phyloP scores from a whole-genome alignment of 1,140 invertebrate species.

The Drosophila insularis region DNA sequence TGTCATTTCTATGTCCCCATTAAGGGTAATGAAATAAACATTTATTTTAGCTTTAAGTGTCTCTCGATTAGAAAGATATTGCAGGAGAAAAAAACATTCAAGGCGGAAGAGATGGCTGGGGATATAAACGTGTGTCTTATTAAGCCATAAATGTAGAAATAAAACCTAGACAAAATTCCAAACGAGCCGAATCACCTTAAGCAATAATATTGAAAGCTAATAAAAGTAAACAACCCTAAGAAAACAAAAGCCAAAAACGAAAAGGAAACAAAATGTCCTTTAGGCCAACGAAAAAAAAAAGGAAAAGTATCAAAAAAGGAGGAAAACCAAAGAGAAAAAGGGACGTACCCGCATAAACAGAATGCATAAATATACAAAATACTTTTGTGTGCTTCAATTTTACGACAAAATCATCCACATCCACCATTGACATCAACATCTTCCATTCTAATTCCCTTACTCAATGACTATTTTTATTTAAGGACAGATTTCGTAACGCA shows the following conservation, averaged over 20 bases:
- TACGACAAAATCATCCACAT: constrained; percentile 60
- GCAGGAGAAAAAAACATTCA: not conserved
- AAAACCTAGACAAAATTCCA: constrained; percentile 70
- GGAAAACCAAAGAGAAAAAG: not conserved
- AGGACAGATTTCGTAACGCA: too few species aligned
- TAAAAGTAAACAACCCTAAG: constrained; percentile 71
- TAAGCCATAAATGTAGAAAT: constrained; percentile 77
- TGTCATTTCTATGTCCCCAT: not conserved
- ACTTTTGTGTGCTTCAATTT: constrained; percentile 74
- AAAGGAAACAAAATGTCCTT: constrained; percentile 52
- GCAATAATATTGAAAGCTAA: constrained; percentile 75
- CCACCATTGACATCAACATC: constrained; percentile 8
- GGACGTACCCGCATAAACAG: constrained; percentile 53
- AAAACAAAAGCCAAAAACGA: constrained; percentile 17
- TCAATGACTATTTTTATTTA: not conserved
- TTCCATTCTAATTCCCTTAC: not conserved
- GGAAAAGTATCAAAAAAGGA: not conserved
- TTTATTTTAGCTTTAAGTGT: constrained; percentile 58
- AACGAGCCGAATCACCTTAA: constrained; percentile 57
- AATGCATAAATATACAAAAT: constrained; percentile 38
- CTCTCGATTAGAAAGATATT: constrained; percentile 43
- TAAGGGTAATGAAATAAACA: constrained; percentile 62
- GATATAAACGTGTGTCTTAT: constrained; percentile 57
- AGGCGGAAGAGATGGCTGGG: not conserved
- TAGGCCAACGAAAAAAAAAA: constrained; percentile 12